Evolutionary conservation across 2,888 invertebrate species (phyloP).

Genomic region (Euphydryas editha): DNA sequence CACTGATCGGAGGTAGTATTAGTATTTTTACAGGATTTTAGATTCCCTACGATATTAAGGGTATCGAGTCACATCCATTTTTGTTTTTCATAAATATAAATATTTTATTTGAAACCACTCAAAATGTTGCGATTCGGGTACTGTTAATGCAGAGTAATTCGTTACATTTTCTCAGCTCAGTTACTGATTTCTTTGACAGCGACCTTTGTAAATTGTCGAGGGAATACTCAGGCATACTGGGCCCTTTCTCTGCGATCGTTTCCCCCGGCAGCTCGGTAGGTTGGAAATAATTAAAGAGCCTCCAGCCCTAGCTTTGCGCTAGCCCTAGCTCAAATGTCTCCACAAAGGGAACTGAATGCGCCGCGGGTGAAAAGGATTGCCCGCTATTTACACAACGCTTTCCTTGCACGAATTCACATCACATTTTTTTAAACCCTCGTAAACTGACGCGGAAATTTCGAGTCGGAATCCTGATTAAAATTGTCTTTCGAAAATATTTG

Average conservation of each 20-base stretch:
- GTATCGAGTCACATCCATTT: background rate
- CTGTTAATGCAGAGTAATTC: background rate
- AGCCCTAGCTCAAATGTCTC: conserved; percentile 62
- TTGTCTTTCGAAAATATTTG: conserved; percentile 26
- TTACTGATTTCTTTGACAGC: conserved; percentile 36
- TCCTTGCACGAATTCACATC: conserved; percentile 47
- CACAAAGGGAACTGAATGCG: conserved; percentile 65
- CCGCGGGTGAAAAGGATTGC: conserved; percentile 66
- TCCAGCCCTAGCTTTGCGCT: conserved; percentile 66
- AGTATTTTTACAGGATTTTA: no score
- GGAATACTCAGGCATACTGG: conserved; percentile 53
- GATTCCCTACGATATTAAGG: no score
- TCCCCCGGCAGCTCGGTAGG: conserved; percentile 59
- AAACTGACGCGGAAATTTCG: conserved; percentile 36
- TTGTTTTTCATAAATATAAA: background rate
- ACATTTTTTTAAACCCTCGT: conserved; percentile 44
- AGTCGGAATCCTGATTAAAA: conserved; percentile 28
- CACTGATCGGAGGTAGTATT: no score
- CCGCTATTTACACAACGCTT: conserved; percentile 55
- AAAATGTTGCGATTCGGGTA: background rate
- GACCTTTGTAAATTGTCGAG: conserved; percentile 37
- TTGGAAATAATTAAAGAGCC: conserved; percentile 74
- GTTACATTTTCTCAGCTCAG: conserved; percentile 5
- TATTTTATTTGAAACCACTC: background rate
- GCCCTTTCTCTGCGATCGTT: conserved; percentile 52